phyloP scores from a whole-genome alignment of 2,797 vertebrate genomes.

The Rhadinocentrus ornatus region DNA sequence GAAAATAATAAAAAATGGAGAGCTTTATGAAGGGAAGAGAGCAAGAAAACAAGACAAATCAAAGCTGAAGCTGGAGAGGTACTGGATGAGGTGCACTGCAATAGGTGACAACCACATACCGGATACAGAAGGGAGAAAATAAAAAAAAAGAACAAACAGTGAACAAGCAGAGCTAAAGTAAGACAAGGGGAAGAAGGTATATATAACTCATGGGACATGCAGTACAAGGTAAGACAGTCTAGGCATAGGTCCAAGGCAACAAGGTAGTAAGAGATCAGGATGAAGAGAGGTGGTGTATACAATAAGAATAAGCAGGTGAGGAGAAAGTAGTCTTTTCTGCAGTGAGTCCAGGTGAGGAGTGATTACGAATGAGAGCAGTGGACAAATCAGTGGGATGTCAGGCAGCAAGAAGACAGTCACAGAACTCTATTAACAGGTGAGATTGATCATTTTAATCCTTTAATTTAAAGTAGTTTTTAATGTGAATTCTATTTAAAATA shows the following conservation, averaged over 20 bases:
- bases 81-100: constrained; percentile 18
- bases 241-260: constrained; percentile 32
- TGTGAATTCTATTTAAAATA: no score
- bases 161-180: constrained; percentile 2
- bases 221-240: neutral
- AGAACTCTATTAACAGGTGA: constrained; percentile 38
- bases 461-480: no score
- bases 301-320: constrained; percentile 47
- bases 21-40: constrained; percentile 15
- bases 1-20: constrained; percentile 3
- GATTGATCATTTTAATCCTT: neutral
- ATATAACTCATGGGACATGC: constrained; percentile 3
- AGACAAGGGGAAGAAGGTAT: constrained; percentile 13
- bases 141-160: constrained; percentile 29
- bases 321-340: constrained; percentile 25
- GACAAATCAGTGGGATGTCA: constrained; percentile 39
- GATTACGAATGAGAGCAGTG: constrained; percentile 49
- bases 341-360: constrained; percentile 22
- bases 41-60: constrained; percentile 5
- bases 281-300: constrained; percentile 31
- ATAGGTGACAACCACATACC: constrained; percentile 20
- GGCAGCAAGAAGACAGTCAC: constrained; percentile 1
- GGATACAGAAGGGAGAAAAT: constrained; percentile 16
- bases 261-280: constrained; percentile 10
- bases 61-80: constrained; percentile 17